Conservation (phyloP, 2,888 invertebrate species). For the Heliconius ethilla region DNA sequence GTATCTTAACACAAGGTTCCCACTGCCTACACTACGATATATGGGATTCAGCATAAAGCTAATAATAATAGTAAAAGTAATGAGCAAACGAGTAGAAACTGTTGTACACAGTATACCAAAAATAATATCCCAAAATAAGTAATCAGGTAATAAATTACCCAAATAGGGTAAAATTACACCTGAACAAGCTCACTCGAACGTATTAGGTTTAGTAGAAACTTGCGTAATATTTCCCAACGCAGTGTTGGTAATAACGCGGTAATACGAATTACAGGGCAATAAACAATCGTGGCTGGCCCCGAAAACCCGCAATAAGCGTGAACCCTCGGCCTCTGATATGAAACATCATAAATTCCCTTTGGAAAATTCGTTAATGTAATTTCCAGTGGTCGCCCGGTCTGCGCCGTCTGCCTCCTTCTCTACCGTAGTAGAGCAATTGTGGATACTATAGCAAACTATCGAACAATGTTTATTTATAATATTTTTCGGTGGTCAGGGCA, state of each 20-base stretch:
- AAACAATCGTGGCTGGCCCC: conserved; percentile 23
- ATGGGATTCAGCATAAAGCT: too few species aligned
- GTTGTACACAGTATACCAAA: too few species aligned
- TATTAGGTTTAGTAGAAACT: conserved; percentile 3
- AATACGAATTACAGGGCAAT: conserved; percentile 18
- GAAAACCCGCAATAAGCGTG: conserved; percentile 23
- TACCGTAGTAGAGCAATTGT: too few species aligned
- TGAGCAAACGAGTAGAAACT: too few species aligned
- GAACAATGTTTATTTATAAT: not conserved
- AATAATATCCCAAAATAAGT: too few species aligned
- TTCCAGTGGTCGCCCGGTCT: not conserved
- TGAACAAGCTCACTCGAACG: not conserved
- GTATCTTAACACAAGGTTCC: too few species aligned
- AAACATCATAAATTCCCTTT: conserved; percentile 26
- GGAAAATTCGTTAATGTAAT: conserved; percentile 25
- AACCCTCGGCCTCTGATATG: conserved; percentile 24
- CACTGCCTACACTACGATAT: not conserved
- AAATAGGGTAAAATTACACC: not conserved
- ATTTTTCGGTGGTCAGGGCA: too few species aligned
- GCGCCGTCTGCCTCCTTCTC: not conserved
- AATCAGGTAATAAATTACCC: conserved; percentile 1
- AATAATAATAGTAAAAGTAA: too few species aligned
- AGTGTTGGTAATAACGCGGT: conserved; percentile 23
- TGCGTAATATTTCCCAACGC: conserved; percentile 3
- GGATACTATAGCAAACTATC: not conserved